Evolutionary conservation across 2,888 invertebrate genomes (phyloP), one percentile per base, ranked within the genome.

Genomic region (Lobophora halterata): DNA sequence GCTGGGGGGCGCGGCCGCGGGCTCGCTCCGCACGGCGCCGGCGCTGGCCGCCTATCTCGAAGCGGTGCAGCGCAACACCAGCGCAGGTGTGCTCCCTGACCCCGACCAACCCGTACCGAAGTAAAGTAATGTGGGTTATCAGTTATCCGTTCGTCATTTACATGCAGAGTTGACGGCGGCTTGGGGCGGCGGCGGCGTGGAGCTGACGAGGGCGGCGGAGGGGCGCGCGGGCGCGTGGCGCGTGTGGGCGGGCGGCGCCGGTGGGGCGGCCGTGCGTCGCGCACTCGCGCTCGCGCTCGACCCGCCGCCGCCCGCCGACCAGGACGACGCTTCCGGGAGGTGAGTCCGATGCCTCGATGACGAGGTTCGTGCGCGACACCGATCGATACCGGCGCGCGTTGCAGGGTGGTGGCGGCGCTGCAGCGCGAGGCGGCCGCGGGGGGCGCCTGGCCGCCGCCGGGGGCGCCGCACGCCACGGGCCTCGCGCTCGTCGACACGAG

Each of bases 401-500:
- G 23, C 60, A 74, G 77, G 24, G 70, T 64, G 44, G 39, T 65
- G 42, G 49, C 33, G 21, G 53, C 61, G 39, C 65, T 80, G 79
- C 76, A 48, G 55, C 43, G 38, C 8, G 58, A 57, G 26, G 61
- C 58, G 24, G 50, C 33, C 32, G 43, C 26, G 58, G 31, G 20
- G 23, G 24, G 38, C 49, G 42, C 34, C 45, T 16, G 30, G 41
- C 25, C 40, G 43, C 32, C 44, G 40, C 39, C 47, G 34, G 42
- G 9, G 41, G 47, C 27, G 61, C 64, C 29, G 72, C 61, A n/a
- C 25, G 88, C 90, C 34, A 88, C 91, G 3, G 91, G 90, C 43
- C 83, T 93, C 17, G 91, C 91, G 21, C 90, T 89, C 28, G 89
- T 91, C 46, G 93, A 93, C 74, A 80, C 86, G 37, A 71, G 86